Conservation (phyloP, 2,797 vertebrate species). For the Eulemur mongoz region DNA sequence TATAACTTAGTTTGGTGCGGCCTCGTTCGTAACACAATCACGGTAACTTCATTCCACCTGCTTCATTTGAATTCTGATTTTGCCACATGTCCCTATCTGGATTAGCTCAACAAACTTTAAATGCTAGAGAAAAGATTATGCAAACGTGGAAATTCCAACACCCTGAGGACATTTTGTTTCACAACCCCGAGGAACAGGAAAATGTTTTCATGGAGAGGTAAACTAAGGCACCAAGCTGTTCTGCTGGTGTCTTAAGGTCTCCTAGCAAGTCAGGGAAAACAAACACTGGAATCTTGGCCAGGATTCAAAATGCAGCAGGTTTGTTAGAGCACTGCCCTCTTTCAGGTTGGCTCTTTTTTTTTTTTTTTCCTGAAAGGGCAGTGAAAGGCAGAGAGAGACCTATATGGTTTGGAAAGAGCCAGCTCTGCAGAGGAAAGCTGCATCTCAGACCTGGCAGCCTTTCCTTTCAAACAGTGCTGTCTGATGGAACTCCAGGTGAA, state of each 20-base stretch:
- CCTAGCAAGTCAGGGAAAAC: constrained; percentile 5
- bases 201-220: constrained; percentile 43
- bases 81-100: constrained; percentile 40
- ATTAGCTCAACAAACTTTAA: constrained; percentile 47
- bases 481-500: background rate
- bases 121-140: constrained; percentile 44
- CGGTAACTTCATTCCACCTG: constrained; percentile 44
- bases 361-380: background rate
- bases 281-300: background rate
- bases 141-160: background rate
- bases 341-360: background rate
- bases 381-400: background rate
- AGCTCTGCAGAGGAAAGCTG: background rate
- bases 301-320: background rate
- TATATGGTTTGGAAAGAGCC: background rate
- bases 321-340: background rate
- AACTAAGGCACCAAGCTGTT: constrained; percentile 53
- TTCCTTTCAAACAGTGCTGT: background rate
- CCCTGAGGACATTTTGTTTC: constrained; percentile 42
- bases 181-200: background rate
- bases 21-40: background rate
- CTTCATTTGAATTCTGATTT: constrained; percentile 71
- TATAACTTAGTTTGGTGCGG: background rate
- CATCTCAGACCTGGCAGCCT: background rate
- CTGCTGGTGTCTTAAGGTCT: background rate